A percentile compares a stretch with the other conserved stretches of the same genome.
Evolutionary conservation across 2,797 vertebrate species (phyloP).

Genomic region (Manis javanica): DNA sequence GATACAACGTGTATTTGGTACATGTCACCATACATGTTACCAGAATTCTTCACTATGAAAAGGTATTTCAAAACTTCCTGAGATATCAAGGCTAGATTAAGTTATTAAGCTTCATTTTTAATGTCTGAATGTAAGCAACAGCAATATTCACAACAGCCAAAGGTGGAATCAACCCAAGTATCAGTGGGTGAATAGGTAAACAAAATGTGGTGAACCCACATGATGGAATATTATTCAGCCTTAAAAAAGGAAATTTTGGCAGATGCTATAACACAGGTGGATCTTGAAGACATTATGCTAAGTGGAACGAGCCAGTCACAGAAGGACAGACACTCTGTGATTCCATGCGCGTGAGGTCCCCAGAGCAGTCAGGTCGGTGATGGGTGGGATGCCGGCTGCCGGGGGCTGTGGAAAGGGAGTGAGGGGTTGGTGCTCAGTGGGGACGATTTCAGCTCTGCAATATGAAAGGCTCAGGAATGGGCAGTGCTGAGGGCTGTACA

Average conservation of each 20-base stretch:
- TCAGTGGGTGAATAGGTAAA: not conserved
- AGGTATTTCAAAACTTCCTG: not conserved
- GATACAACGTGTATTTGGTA: not conserved
- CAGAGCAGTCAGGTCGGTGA: not conserved
- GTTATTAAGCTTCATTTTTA: not conserved
- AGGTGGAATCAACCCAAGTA: not conserved
- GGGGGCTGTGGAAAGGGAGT: rapidly evolving
- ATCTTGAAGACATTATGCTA: not conserved
- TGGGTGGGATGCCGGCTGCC: rapidly evolving
- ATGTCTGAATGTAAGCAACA: not conserved
- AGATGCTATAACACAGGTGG: rapidly evolving
- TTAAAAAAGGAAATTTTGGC: not conserved
- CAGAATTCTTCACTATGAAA: not conserved
- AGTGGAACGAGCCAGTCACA: not conserved
- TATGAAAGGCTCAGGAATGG: not conserved
- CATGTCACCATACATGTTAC: not conserved
- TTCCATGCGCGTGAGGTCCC: rapidly evolving
- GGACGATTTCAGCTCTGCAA: not conserved
- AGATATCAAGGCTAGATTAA: not conserved
- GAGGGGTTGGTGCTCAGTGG: rapidly evolving
- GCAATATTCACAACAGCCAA: not conserved
- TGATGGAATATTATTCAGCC: not conserved
- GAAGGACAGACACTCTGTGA: not conserved
- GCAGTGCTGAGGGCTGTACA: rapidly evolving
- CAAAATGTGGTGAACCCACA: not conserved